Evolutionary conservation across 2,113 vertebrate species (phyloP).

Genomic region (Tetrao urogallus): DNA sequence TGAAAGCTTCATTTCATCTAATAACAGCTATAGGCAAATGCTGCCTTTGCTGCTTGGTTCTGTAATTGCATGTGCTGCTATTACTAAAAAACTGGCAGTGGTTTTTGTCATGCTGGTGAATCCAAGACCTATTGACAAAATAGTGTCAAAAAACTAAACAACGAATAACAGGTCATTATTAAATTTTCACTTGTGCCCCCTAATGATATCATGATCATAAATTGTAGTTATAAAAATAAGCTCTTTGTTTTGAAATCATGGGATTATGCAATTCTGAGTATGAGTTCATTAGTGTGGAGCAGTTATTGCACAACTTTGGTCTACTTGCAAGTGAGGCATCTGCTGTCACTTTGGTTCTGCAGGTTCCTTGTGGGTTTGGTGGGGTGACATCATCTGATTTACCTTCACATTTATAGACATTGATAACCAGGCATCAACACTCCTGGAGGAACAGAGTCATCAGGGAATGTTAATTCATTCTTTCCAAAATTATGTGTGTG

Average conservation of each 20-base stretch:
- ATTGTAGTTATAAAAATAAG: conserved; percentile 12
- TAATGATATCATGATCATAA: conserved; percentile 11
- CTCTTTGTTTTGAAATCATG: conserved; percentile 56
- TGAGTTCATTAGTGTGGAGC: conserved; percentile 30
- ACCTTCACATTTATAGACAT: conserved; percentile 6
- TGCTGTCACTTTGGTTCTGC: background rate
- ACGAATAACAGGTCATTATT: background rate
- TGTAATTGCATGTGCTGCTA: background rate
- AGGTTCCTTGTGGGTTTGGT: conserved; percentile 51
- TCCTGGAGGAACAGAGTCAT: conserved; percentile 19
- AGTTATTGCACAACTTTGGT: conserved; percentile 48
- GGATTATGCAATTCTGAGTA: conserved; percentile 58
- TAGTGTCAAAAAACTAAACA: background rate
- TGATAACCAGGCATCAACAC: conserved; percentile 44
- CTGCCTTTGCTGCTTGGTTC: background rate
- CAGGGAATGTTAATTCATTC: conserved; percentile 16
- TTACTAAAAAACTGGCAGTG: background rate
- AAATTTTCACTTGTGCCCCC: conserved; percentile 25
- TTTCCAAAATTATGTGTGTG: conserved; percentile 19
- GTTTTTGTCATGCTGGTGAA: background rate
- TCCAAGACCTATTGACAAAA: background rate
- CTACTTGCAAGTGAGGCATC: conserved; percentile 29
- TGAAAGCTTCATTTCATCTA: conserved; percentile 16
- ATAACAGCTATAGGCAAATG: background rate
- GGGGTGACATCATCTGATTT: conserved; percentile 59